Evolutionary conservation across 2,113 vertebrate genomes (phyloP).

Genomic region (Tetraodon nigroviridis): DNA sequence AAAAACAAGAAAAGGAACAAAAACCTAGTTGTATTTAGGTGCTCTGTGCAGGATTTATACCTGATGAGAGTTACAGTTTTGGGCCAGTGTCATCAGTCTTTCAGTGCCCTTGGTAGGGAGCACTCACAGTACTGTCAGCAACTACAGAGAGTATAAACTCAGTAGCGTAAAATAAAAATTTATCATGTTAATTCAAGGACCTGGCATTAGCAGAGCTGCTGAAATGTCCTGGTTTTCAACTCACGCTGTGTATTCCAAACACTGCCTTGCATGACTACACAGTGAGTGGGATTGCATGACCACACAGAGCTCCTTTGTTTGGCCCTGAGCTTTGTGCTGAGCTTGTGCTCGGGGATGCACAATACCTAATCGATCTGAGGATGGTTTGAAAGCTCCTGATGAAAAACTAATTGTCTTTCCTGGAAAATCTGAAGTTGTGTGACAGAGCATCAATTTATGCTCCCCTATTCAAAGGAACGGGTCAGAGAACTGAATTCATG

Average conservation of each 20-base stretch:
- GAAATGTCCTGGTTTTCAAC: not conserved
- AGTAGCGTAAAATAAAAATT: not conserved
- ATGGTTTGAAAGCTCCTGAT: not conserved
- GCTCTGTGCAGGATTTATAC: no score
- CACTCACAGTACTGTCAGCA: not conserved
- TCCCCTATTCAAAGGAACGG: no score
- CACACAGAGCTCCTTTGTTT: not conserved
- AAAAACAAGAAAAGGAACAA: no score
- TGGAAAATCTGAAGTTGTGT: slow-evolving; percentile 1
- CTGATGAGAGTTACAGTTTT: not conserved
- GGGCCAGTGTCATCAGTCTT: not conserved
- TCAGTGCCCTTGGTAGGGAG: not conserved
- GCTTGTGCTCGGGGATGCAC: no score
- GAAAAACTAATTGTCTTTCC: not conserved
- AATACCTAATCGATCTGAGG: no score
- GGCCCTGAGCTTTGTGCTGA: no score
- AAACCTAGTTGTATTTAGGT: no score
- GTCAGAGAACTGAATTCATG: no score
- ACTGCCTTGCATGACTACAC: not conserved
- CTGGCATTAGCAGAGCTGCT: not conserved
- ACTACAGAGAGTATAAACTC: not conserved
- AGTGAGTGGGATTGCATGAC: not conserved
- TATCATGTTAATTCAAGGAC: not conserved
- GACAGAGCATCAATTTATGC: not conserved
- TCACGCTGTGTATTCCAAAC: not conserved